phyloP scores from a whole-genome alignment of 2,888 invertebrate species.

The Melanophora roralis region DNA sequence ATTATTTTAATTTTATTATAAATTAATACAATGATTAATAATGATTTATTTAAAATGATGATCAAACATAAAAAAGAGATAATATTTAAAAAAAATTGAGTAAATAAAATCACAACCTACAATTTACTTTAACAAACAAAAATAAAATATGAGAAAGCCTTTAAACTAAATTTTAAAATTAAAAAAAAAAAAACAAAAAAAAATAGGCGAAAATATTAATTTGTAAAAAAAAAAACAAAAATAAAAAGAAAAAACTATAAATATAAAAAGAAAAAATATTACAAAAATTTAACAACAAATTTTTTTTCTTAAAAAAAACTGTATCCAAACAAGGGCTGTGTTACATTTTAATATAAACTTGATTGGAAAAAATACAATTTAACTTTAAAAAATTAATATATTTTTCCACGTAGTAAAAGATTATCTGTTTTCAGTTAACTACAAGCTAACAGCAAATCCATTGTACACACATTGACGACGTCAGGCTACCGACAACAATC shows the following conservation, averaged over 20 bases:
- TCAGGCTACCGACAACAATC: no score
- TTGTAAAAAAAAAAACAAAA: slow-evolving; percentile 52
- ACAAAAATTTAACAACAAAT: slow-evolving; percentile 37
- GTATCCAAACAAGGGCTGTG: slow-evolving; percentile 6
- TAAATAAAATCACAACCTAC: slow-evolving; percentile 52
- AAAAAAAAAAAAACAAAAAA: slow-evolving; percentile 18
- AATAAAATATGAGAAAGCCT: slow-evolving; percentile 47
- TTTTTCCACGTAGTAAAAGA: no score
- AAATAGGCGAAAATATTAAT: slow-evolving; percentile 50
- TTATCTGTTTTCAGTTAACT: no score
- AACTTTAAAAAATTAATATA: no score
- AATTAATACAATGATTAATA: slow-evolving; percentile 59
- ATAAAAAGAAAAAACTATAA: slow-evolving; percentile 27
- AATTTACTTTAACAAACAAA: slow-evolving; percentile 46
- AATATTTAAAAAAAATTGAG: slow-evolving; percentile 13
- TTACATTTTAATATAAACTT: background rate
- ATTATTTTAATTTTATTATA: slow-evolving; percentile 74
- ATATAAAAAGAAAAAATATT: slow-evolving; percentile 53
- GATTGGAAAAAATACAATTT: no score
- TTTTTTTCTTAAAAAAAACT: background rate
- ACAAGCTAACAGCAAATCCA: no score
- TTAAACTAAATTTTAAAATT: slow-evolving; percentile 25
- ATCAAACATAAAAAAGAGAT: slow-evolving; percentile 37
- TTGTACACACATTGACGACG: no score
- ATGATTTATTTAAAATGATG: slow-evolving; percentile 42